Percentiles rank a stretch among this genome's conserved stretches.
phyloP scores from a whole-genome alignment of 2,113 vertebrate genomes.

The Hucho hucho region DNA sequence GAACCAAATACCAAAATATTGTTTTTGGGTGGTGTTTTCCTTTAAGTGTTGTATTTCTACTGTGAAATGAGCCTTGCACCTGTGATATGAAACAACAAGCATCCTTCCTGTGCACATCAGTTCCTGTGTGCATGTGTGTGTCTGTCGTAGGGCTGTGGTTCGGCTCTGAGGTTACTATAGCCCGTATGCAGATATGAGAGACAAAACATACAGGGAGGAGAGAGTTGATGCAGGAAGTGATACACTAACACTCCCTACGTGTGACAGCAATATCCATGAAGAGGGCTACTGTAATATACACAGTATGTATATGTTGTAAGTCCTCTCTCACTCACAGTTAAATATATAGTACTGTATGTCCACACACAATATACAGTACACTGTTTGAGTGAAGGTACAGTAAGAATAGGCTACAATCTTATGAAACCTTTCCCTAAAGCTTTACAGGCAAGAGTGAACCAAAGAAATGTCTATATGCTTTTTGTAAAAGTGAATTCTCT shows the following conservation, averaged over 20 bases:
- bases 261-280: neutral
- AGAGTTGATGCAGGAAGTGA: no score
- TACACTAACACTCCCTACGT: neutral
- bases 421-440: neutral
- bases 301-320: no score
- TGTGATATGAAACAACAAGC: neutral
- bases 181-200: slow-evolving; percentile 3
- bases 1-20: no score
- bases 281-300: neutral
- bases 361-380: neutral
- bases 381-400: neutral
- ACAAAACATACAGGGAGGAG: neutral
- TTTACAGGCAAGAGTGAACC: neutral
- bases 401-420: neutral
- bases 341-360: neutral
- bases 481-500: no score
- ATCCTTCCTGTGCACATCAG: slow-evolving; percentile 25
- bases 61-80: slow-evolving; percentile 10
- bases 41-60: neutral
- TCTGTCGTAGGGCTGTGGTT: slow-evolving; percentile 3
- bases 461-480: neutral
- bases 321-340: no score
- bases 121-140: slow-evolving; percentile 21
- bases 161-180: neutral
- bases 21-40: no score